These are phyloP conservation scores for Pholis gunnellus DNA, from an alignment of 2,113 vertebrate species.

Conservation along the genomic window DNA sequence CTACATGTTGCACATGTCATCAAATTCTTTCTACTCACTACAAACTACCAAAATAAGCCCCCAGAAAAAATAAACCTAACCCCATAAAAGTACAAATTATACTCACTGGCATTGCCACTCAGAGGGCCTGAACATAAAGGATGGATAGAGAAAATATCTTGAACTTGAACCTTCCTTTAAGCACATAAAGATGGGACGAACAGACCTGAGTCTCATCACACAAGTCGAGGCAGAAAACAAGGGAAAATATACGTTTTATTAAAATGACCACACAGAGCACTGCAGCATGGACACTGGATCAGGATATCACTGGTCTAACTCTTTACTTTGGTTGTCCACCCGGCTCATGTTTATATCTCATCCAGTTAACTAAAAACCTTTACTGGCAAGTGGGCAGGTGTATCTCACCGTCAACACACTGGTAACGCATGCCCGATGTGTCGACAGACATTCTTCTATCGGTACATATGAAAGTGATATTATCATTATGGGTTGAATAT, in stretches of 20 bases:
- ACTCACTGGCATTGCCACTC: too few species aligned
- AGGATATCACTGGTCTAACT: background rate
- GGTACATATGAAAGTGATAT: slow-evolving; percentile 26
- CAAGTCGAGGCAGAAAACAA: background rate
- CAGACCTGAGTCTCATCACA: background rate
- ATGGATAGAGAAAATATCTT: too few species aligned
- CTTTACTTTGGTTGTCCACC: background rate
- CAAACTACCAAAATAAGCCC: too few species aligned
- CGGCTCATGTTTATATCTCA: background rate
- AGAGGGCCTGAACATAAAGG: too few species aligned
- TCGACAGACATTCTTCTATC: rapidly evolving
- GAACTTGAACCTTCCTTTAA: background rate
- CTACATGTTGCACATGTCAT: too few species aligned
- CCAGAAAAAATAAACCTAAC: too few species aligned
- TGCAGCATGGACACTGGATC: background rate
- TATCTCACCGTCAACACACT: slow-evolving; percentile 61
- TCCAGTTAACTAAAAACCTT: background rate
- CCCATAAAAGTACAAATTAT: too few species aligned
- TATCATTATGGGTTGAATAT: background rate
- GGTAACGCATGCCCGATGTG: rapidly evolving
- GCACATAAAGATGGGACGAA: background rate
- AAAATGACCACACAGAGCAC: background rate
- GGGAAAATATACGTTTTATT: background rate
- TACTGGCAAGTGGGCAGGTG: slow-evolving; percentile 54
- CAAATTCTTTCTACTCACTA: too few species aligned